phyloP scores from a whole-genome alignment of 1,140 invertebrate species.

The Leptinotarsa undecemlineata region DNA sequence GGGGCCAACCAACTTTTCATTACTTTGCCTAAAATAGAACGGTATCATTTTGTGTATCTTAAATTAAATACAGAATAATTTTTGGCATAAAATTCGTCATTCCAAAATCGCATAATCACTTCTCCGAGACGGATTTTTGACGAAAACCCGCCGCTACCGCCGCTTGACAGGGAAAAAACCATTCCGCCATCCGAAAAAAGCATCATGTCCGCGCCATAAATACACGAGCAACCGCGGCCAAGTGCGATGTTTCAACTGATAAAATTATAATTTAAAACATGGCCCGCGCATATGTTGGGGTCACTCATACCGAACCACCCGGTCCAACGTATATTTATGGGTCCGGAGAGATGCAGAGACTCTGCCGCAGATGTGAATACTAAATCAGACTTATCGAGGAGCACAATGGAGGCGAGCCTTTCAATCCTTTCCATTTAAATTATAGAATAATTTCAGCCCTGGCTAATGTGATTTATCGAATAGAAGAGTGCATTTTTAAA shows the following conservation, averaged over 20 bases:
- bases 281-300: slow-evolving; percentile 17
- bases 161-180: neutral
- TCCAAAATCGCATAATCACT: too few species aligned
- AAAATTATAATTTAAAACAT: slow-evolving; percentile 25
- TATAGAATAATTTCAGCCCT: neutral
- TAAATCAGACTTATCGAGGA: slow-evolving; percentile 21
- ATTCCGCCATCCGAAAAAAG: neutral
- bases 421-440: slow-evolving; percentile 18
- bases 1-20: too few species aligned
- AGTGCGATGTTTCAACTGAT: slow-evolving; percentile 1
- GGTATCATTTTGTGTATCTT: too few species aligned
- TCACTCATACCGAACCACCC: neutral
- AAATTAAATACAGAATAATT: too few species aligned
- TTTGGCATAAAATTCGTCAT: too few species aligned
- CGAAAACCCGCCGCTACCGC: neutral
- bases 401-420: slow-evolving; percentile 11
- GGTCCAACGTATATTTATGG: slow-evolving; percentile 21
- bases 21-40: too few species aligned
- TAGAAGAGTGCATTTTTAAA: neutral
- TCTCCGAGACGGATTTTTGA: neutral
- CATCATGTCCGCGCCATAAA: slow-evolving; percentile 7
- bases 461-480: neutral
- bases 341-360: slow-evolving; percentile 2
- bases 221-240: neutral
- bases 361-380: slow-evolving; percentile 21